Percentiles rank a stretch among this genome's conserved stretches.
These are phyloP conservation scores for Lucilia cuprina DNA, from an alignment of 1,140 invertebrate species.

Conservation along the genomic window DNA sequence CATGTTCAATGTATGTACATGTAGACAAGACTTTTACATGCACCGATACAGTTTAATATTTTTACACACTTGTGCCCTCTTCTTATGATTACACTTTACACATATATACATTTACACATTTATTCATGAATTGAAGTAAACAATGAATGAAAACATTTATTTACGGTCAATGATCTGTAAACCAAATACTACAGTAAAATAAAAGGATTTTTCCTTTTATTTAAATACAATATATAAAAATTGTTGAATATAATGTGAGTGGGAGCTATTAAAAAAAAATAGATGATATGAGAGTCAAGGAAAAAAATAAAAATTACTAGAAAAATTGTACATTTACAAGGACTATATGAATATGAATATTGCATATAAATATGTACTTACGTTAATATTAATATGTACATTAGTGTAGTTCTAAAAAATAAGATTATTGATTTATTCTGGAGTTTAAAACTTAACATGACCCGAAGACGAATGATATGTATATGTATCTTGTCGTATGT, in stretches of 20 bases:
- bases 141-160: constrained; percentile 9
- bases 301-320: neutral
- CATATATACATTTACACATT: neutral
- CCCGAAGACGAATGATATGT: no score
- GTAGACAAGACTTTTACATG: no score
- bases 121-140: neutral
- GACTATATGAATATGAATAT: neutral
- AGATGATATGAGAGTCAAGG: no score
- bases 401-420: no score
- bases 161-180: constrained; percentile 17
- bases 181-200: constrained; percentile 7
- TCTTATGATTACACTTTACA: no score
- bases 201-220: neutral
- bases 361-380: no score
- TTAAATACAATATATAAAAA: neutral
- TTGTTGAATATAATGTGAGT: neutral
- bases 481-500: no score
- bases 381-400: neutral
- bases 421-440: no score
- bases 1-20: neutral
- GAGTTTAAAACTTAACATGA: no score
- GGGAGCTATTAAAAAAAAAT: neutral
- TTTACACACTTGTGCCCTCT: neutral
- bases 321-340: neutral
- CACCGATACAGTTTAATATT: neutral